Base-by-base conservation (phyloP, 1,140 invertebrate species). In the Camponotus pennsylvanicus region DNA sequence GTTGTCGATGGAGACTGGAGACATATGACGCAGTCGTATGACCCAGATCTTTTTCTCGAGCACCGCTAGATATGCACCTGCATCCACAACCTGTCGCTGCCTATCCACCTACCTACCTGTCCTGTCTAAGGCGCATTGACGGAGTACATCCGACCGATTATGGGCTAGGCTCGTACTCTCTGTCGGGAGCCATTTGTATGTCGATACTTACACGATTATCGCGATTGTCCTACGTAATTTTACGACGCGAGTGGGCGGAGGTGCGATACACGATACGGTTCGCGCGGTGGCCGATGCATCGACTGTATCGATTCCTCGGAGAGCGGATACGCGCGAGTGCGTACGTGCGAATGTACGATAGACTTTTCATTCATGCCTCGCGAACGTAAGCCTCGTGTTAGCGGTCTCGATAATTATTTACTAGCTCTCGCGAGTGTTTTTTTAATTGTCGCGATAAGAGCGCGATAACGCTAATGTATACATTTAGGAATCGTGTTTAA, bases 351-450 rank as follows among this genome's bases (percentile, higher is more conserved):
- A 42, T 37, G 3, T 37, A 75, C 67, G 67, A 83, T 70, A 80
- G 64, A 90, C 87, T 88, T 90, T 88, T 90, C 91, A 92, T 92
- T 92, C 89, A 92, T 92, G 84, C 66, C 80, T 84, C 49, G 55
- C 40, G 55, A 52, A n/a, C 9, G 2, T 27, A 13, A 42, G 66
- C 59, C 34, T 15, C 1, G 37, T 52, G 49, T 52, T 1, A 27
- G 37, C 42, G 59, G 18, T 45, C 57, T 21, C 27, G 18, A 13
- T 79, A 67, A 71, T 21, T 83, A 63, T 61, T 83, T 45, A 49
- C 57, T 27, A 40, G 18, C 9, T 59, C 18, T 49, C 40, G 42
- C 7, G 52, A 73, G 6, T 49, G 55, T 37, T 49, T 37, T 59
- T 61, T 75, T 37, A 61, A 83, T 49, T 42, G 42, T 32, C 21